These are phyloP conservation scores for Acomys russatus DNA, from an alignment of 2,797 vertebrate genomes.

Conservation along the genomic window DNA sequence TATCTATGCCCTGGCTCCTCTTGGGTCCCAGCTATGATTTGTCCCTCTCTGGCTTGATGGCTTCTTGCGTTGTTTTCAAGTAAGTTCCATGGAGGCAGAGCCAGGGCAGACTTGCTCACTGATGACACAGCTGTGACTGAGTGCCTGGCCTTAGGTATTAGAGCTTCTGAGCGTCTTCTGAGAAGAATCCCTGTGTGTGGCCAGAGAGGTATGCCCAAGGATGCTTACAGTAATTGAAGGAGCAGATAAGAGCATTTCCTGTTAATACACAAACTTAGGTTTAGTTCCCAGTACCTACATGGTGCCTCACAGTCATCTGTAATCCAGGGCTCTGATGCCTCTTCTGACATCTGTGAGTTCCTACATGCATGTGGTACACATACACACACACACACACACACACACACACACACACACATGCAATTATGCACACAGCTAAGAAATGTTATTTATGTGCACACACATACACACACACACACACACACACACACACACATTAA, in stretches of 20 bases:
- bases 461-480: background rate
- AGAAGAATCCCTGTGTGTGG: background rate
- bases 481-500: background rate
- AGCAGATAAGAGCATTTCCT: too few species aligned
- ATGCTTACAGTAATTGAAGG: background rate
- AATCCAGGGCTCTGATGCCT: background rate
- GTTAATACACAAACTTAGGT: background rate
- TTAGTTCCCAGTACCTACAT: background rate
- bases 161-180: background rate
- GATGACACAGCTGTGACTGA: background rate
- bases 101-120: background rate
- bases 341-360: background rate
- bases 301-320: background rate
- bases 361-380: too few species aligned
- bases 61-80: background rate
- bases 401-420: background rate
- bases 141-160: background rate
- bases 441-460: too few species aligned
- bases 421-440: background rate
- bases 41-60: background rate
- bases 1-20: fast-evolving
- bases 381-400: background rate
- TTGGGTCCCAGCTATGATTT: background rate
- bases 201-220: background rate
- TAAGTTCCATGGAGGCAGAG: background rate